Base-by-base conservation (phyloP, 2,888 invertebrate genomes). In the Pomacea canaliculata region DNA sequence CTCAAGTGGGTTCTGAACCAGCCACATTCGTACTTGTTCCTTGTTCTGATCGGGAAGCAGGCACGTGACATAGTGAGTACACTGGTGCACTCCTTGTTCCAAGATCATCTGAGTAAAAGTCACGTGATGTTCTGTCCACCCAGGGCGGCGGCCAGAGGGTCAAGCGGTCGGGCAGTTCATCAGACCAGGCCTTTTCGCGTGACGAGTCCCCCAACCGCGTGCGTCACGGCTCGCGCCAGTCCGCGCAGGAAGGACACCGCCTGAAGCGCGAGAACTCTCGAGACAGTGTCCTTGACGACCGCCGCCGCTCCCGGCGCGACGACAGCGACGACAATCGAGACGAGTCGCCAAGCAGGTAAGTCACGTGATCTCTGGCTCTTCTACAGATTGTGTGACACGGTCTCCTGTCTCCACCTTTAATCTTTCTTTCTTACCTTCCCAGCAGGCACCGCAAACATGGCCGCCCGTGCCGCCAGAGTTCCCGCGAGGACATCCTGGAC, bases 241-340 rank as follows among this genome's bases (percentile, higher is more conserved):
- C 82, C n/a, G 83, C 85, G n/a, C 75, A 76, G 18, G 82, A 83
- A 37, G 72, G 79, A 48, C 78, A 78, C 60, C 78, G 81, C 37
- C 63, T 76, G 74, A 78, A 77, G 67, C 77, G 86, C 49, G 84
- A 85, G 72, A 82, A 79, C 77, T 86, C 87, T 10, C 79, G 85
- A 56, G 88, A 88, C 60, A 85, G 82, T 62, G 70, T 85, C 37
- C 78, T 88, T 7, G 87, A 87, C 73, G 87, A 87, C 12, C 82
- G 85, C 67, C 80, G 81, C 0, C 67, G 77, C 59, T 80, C 79
- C 19, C 68, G 79, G 18, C 70, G 78, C 7, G 77, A 81, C n/a
- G 79, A 78, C 23, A 71, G 76, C 66, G 80, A 73, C 56, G 76
- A 76, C 67, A 75, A 70, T 23, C 82, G 69, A 56, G 76, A 74